phyloP scores from a whole-genome alignment of 2,113 vertebrate genomes.

The Catharus minimus region DNA sequence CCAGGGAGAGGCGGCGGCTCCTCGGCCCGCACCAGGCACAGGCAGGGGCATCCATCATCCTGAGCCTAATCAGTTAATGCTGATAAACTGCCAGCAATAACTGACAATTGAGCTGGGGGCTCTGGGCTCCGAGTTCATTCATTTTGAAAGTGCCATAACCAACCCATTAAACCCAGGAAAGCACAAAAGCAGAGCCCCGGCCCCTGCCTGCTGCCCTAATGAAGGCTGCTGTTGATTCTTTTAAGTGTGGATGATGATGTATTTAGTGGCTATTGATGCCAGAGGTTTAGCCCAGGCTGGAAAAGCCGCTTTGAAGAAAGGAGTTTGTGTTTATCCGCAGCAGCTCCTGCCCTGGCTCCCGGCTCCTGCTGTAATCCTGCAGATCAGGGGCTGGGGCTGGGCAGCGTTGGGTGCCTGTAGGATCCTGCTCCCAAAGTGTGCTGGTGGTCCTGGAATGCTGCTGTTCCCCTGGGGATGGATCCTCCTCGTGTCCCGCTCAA shows the following conservation, averaged over 20 bases:
- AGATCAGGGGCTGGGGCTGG: accelerated
- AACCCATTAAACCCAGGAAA: slow-evolving; percentile 36
- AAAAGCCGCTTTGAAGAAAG: slow-evolving; percentile 19
- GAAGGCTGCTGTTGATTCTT: slow-evolving; percentile 34
- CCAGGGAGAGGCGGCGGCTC: neutral
- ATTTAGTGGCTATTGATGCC: slow-evolving; percentile 34
- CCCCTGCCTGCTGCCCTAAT: slow-evolving; percentile 20
- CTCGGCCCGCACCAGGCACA: neutral
- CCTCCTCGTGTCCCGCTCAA: accelerated
- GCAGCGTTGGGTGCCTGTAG: accelerated
- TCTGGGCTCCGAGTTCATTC: slow-evolving; percentile 68
- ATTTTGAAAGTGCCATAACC: slow-evolving; percentile 65
- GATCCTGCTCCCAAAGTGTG: accelerated
- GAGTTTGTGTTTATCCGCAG: neutral
- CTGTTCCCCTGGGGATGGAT: neutral
- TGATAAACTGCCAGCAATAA: slow-evolving; percentile 83
- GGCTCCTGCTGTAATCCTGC: neutral
- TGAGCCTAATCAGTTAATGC: slow-evolving; percentile 78
- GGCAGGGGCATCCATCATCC: slow-evolving; percentile 77
- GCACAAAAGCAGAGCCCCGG: slow-evolving; percentile 17
- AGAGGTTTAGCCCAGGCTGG: neutral
- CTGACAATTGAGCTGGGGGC: slow-evolving; percentile 71
- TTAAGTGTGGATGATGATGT: slow-evolving; percentile 38
- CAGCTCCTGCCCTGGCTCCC: neutral
- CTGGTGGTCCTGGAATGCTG: accelerated